These are phyloP conservation scores for Carterocephalus palaemon DNA, from an alignment of 2,888 invertebrate species.

Conservation along the genomic window DNA sequence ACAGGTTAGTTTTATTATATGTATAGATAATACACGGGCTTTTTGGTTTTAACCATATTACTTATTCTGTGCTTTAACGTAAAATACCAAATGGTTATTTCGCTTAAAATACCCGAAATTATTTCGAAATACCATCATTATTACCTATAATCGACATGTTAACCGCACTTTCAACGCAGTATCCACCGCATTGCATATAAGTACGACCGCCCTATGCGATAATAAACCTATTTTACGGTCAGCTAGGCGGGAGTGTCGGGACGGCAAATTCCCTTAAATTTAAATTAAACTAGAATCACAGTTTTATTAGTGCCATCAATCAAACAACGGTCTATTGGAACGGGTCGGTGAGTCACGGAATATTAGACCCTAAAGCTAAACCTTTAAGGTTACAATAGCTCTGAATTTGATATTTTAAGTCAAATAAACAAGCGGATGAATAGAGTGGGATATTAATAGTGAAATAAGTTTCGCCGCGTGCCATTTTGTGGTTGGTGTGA, in stretches of 20 bases:
- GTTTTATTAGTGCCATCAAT: slow-evolving; percentile 78
- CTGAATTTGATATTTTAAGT: slow-evolving; percentile 53
- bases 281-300: slow-evolving; percentile 78
- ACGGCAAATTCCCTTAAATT: slow-evolving; percentile 75
- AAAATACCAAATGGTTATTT: too few species aligned
- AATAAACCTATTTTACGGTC: slow-evolving; percentile 72
- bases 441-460: slow-evolving; percentile 47
- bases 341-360: slow-evolving; percentile 46
- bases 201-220: slow-evolving; percentile 48
- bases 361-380: slow-evolving; percentile 49
- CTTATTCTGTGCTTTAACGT: too few species aligned
- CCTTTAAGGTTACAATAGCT: slow-evolving; percentile 42
- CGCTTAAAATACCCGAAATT: slow-evolving; percentile 3
- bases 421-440: slow-evolving; percentile 74
- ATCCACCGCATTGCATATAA: slow-evolving; percentile 53
- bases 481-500: slow-evolving; percentile 25
- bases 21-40: too few species aligned
- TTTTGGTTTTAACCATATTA: too few species aligned
- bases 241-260: slow-evolving; percentile 61
- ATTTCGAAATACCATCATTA: slow-evolving; percentile 14
- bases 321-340: slow-evolving; percentile 65
- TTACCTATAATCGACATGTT: slow-evolving; percentile 23
- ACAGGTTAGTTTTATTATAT: too few species aligned
- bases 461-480: slow-evolving; percentile 69
- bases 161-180: slow-evolving; percentile 36